Conservation (phyloP, 2,888 invertebrate genomes). For the Trissoscelio sp. region DNA sequence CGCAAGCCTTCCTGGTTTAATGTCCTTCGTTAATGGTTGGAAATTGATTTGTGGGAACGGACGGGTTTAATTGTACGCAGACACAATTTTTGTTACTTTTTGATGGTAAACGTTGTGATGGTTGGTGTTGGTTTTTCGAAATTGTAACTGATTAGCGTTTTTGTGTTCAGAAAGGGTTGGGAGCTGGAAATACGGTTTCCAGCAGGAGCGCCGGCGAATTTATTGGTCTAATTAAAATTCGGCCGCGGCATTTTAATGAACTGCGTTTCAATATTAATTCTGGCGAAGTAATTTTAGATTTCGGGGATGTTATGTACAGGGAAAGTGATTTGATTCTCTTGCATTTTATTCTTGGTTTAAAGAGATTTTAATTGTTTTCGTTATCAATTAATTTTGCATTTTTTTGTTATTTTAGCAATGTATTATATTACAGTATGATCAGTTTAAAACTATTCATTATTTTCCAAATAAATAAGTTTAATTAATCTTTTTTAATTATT, state of each 20-base stretch:
- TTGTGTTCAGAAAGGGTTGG: slow-evolving; percentile 3
- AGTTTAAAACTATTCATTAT: too few species aligned
- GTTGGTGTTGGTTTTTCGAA: background rate
- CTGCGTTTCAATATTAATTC: slow-evolving; percentile 42
- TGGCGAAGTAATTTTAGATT: slow-evolving; percentile 31
- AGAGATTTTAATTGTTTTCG: slow-evolving; percentile 1
- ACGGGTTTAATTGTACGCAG: slow-evolving; percentile 10
- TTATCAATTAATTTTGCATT: too few species aligned
- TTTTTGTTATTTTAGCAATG: too few species aligned
- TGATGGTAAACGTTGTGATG: background rate
- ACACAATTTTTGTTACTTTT: slow-evolving; percentile 13
- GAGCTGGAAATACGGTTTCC: background rate
- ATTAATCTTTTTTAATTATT: too few species aligned
- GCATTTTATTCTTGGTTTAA: background rate
- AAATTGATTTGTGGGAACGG: slow-evolving; percentile 50
- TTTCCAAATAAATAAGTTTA: too few species aligned
- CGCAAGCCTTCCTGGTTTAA: slow-evolving; percentile 35
- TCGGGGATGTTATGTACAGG: slow-evolving; percentile 10
- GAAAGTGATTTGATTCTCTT: slow-evolving; percentile 4
- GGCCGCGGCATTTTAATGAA: slow-evolving; percentile 51
- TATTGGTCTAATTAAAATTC: slow-evolving; percentile 60
- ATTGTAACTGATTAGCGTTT: slow-evolving; percentile 20
- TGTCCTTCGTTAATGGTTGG: slow-evolving; percentile 46
- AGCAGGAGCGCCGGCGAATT: background rate
- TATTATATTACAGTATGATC: too few species aligned